Base-by-base conservation (phyloP, 2,888 invertebrate genomes). In the Eupithecia inturbata region DNA sequence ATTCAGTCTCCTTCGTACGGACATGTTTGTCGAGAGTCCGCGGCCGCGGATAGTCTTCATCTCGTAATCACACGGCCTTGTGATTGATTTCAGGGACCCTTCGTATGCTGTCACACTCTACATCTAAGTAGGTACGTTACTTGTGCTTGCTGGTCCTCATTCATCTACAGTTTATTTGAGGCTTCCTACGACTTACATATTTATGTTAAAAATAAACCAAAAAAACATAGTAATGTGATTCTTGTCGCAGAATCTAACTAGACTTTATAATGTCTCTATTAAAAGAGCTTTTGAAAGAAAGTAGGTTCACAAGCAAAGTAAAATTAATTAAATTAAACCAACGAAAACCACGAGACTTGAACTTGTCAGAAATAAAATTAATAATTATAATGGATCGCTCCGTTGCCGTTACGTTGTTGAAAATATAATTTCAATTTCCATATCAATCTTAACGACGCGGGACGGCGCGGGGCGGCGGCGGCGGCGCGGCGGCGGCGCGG, bases 391-490 rank as follows among this genome's bases (percentile, higher is more conserved):
- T 2, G 62, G 64, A 66, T 66, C 66, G 26, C 36, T 31, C 10
- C 36, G 39, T 6, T 12, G n/a, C 26, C 19, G 22, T 36, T 1
- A 22, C 49, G 22, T 19, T 31, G 62, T 31, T 60, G 36, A 22
- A 36, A 66, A 66, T 26, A 66, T 22, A 66, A 39, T 64, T 63
- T 63, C 66, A 66, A 66, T 66, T 39, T 66, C 39, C 39, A 41
- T 64, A 64, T 66, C 64, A 66, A 66, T 66, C 6, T 66, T 36
- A 31, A 26, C 39, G 33, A 26, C 36, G 66, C 10, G 2, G 26
- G 39, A 39, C 39, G 36, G 36, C 36, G 66, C 10, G 2, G 26
- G 39, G 66, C 39, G 36, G 36, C 39, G 33, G 39, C 36, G 66
- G n/a, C 39, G 33, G 39, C 36, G 66, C 10, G 2, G 26, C n/a